Percentiles rank a stretch among this genome's conserved stretches.
Evolutionary conservation across 1,140 invertebrate species (phyloP).

Genomic region (Leptinotarsa texana): DNA sequence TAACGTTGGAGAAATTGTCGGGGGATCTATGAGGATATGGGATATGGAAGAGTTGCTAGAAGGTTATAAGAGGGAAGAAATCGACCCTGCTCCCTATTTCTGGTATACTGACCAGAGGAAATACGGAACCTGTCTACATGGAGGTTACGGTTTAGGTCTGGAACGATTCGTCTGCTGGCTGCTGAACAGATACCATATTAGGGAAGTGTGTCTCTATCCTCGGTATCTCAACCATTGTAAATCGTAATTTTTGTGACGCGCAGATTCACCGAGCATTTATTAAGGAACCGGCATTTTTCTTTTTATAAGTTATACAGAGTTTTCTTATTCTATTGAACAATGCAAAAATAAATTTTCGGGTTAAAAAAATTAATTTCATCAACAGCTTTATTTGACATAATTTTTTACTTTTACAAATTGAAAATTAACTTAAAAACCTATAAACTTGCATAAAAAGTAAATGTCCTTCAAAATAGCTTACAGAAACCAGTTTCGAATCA

Average conservation of each 20-base stretch:
- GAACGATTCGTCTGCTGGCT: conserved; percentile 98
- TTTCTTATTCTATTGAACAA: neutral
- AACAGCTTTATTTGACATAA: too few species aligned
- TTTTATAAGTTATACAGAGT: neutral
- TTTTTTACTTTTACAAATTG: too few species aligned
- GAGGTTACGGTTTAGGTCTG: conserved; percentile 96
- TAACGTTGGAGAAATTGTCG: conserved; percentile 97
- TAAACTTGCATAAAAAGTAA: too few species aligned
- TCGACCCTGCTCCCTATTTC: conserved; percentile 94
- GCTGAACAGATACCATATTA: conserved; percentile 92
- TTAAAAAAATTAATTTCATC: too few species aligned
- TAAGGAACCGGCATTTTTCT: neutral
- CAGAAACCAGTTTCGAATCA: too few species aligned
- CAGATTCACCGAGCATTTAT: neutral
- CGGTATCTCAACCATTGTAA: conserved; percentile 91
- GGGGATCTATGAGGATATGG: conserved; percentile 99
- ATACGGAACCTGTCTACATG: conserved; percentile 94
- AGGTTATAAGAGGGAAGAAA: conserved; percentile 84
- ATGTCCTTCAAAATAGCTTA: too few species aligned
- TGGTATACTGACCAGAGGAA: conserved; percentile 99
- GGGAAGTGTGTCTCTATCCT: conserved; percentile 96
- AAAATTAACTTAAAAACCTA: too few species aligned
- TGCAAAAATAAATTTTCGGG: neutral
- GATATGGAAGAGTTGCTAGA: conserved; percentile 84
- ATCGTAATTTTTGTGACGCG: conserved; percentile 68